Evolutionary conservation across 2,113 vertebrate genomes (phyloP), one percentile per base, ranked within the genome.

Genomic region (Tor tambroides): DNA sequence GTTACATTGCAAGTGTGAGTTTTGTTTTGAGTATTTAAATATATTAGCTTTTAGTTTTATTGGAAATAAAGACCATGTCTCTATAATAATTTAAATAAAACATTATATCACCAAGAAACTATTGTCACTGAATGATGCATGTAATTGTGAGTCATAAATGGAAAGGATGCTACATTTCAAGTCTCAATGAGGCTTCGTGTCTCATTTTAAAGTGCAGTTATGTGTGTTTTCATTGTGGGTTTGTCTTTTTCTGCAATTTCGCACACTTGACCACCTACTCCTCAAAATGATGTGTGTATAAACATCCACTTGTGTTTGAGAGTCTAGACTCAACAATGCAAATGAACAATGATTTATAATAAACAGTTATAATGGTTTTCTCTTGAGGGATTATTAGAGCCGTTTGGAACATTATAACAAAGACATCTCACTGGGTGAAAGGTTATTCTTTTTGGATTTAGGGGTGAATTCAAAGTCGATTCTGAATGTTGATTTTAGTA

Each of bases 241-340:
- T 84, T 84, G 54, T 65, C 76, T 78, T 85, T 71, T 32, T 74
- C 77, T 85, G 59, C 26, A 65, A 32, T 65, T 19, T 67, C 26
- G 35, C 59, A 74, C 82, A 59, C 65, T 80, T 69, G 41, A 67
- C 59, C 38, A 79, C 75, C 79, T 63, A 87, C 82, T 79, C 46
- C 49, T 79, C 74, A 69, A 35, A n/a, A 54, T 32, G 21, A 32
- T 87, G 85, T 79, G 77, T 80, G 15, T 19, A 38, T 35, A 84
- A 72, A 84, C 5, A 54, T 61, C 51, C 65, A 84, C 76, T 88
- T 49, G 59, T 80, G 83, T 35, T 65, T 26, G 26, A 84, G 71
- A 35, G 80, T 77, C 86, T 54, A 32, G 43, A 38, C 28, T 84
- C 43, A 35, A 78, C 46, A 79, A 71, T 84, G 32, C 23, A 69